Evolutionary conservation across 1,140 invertebrate species (phyloP), one percentile per base, ranked within the genome.

Genomic region (Bathynomus jamesi): DNA sequence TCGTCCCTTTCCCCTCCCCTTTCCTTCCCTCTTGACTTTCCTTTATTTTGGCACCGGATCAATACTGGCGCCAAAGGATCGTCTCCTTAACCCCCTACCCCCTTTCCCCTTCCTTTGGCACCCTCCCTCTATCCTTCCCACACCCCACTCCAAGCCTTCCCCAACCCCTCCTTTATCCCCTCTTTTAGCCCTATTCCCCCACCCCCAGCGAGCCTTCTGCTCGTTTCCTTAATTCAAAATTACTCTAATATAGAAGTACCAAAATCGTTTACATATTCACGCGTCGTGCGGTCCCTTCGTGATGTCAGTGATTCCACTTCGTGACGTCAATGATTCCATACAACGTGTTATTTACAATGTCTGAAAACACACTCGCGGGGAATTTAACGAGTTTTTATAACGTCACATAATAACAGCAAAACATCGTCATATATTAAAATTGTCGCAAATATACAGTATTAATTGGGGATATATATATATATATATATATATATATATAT

Each of bases 41-140:
- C 40, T 53, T 53, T 53, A 53, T 53, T 53, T 53, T 53, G 40
- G 40, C 40, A 53, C 40, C 40, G 40, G 40, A 53, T 53, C 40
- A 53, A 53, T 53, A 53, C 40, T 53, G 40, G 40, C 40, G 21
- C 40, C 40, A 53, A 53, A 53, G 40, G 40, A 53, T 53, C 40
- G 40, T 53, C 40, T 53, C 40, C 40, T 1, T 2, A 5, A 2
- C 40, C 21, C 40, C 40, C 40, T 5, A 11, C 5, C 40, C 2
- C 40, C 40, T 40, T 21, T 53, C 40, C 5, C 32, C 32, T 40
- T 40, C 32, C 7, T 40, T 40, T 40, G 32, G 32, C 7, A 40
- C 32, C 32, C 7, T 17, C 32, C 32, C n/a, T n/a, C n/a, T n/a
- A n/a, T n/a, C 32, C 32, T 53, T 21, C 40, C 40, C 40, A 3